A percentile compares a stretch with the other conserved stretches of the same genome.
Evolutionary conservation across 2,797 vertebrate species (phyloP).

Genomic region (Hippocampus kuda): DNA sequence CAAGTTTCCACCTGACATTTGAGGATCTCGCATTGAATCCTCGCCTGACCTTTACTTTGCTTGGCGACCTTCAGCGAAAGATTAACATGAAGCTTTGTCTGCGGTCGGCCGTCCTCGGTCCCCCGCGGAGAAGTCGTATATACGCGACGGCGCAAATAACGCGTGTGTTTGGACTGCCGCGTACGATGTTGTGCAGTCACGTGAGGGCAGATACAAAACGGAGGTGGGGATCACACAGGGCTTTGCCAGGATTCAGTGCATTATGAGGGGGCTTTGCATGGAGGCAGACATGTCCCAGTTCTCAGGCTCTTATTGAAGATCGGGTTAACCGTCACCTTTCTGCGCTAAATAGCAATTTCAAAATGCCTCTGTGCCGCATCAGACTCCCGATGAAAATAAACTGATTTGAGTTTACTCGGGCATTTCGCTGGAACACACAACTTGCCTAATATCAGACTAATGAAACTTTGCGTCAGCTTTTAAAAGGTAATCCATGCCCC

Average conservation of each 20-base stretch:
- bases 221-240: constrained; percentile 39
- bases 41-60: constrained; percentile 4
- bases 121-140: constrained; percentile 10
- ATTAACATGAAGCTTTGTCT: constrained; percentile 59
- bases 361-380: background rate
- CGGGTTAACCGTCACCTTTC: background rate
- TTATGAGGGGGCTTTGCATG: constrained; percentile 51
- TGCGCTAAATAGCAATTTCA: background rate
- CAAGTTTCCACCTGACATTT: constrained; percentile 54
- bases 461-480: background rate
- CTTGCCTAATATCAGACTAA: background rate
- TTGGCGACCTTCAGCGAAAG: constrained; percentile 46
- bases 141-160: constrained; percentile 2
- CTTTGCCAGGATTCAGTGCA: constrained; percentile 48
- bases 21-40: constrained; percentile 38
- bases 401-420: background rate
- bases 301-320: constrained; percentile 40
- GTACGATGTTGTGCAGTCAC: constrained; percentile 30
- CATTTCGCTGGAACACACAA: background rate
- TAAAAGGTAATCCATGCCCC: background rate
- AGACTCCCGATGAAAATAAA: background rate
- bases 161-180: constrained; percentile 2
- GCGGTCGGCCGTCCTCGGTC: constrained; percentile 35
- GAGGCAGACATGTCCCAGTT: constrained; percentile 52
- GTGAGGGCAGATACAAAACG: constrained; percentile 36